Conservation (phyloP, 2,113 vertebrate genomes). For the Oryctolagus cuniculus region DNA sequence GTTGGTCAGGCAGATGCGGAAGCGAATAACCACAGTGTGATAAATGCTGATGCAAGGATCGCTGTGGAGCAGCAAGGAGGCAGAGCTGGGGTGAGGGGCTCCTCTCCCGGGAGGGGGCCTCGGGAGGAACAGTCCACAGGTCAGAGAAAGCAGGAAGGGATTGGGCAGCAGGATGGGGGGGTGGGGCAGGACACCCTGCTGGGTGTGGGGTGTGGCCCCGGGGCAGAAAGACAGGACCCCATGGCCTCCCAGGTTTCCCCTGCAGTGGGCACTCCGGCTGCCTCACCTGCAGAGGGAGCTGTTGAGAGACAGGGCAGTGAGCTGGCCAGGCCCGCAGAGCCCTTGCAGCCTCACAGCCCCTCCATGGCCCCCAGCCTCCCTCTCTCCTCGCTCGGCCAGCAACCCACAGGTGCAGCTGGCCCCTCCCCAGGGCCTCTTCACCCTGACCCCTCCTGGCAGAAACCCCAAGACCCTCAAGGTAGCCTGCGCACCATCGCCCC, state of each 20-base stretch:
- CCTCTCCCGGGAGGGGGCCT: background rate
- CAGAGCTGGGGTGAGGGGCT: background rate
- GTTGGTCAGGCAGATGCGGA: background rate
- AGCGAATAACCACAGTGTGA: too few relatives aligned
- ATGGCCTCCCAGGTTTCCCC: background rate
- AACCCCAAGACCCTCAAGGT: background rate
- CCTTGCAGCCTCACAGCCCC: background rate
- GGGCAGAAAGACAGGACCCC: too few relatives aligned
- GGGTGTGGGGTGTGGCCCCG: accelerated
- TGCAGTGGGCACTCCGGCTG: background rate
- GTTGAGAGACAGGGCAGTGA: accelerated
- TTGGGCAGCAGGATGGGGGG: too few relatives aligned
- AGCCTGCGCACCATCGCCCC: background rate
- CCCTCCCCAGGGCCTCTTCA: background rate
- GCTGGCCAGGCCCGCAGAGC: background rate
- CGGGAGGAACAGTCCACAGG: background rate
- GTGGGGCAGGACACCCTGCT: too few relatives aligned
- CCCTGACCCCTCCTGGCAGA: background rate
- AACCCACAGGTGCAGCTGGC: background rate
- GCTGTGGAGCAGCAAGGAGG: background rate
- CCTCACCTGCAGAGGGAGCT: background rate
- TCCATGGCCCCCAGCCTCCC: background rate
- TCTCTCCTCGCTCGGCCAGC: too few relatives aligned
- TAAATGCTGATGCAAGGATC: background rate
- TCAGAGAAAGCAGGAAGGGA: background rate